Evolutionary conservation across 2,888 invertebrate species (phyloP), one percentile per base, ranked within the genome.

Genomic region (Encarsia formosa): DNA sequence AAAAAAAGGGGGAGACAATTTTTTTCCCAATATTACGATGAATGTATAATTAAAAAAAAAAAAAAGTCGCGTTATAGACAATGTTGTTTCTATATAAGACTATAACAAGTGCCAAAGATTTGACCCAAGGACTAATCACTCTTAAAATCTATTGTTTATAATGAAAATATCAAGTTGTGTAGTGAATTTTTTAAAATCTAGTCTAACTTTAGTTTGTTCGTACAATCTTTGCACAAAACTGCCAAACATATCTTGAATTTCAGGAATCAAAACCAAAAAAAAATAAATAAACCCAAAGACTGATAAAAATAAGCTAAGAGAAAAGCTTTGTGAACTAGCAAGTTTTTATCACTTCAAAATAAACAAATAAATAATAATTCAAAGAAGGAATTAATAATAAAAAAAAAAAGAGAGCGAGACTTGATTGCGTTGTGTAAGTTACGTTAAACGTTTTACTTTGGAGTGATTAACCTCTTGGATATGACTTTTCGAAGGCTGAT

Each of bases 81-180:
- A 53, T 53, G 56, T 56, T 56, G 53, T 56, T 56, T 56, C 50
- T 53, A 37, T 56, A 47, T 53, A 56, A 56, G 56, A 56, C 53
- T 56, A 56, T 56, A 13, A 52, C 52, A 56, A 56, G 56, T 56
- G 56, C 56, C 56, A 56, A 56, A 56, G 56, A 56, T 56, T 56
- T 53, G 53, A 56, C 24, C 56, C 56, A 56, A 56, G 56, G 48
- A 56, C 50, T 56, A 56, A 56, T 56, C 52, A 56, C 56, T 56
- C 56, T 56, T 40, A 48, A 52, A 49, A 55, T 54, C 46, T 49
- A 23, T n/a, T 50, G 47, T 47, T n/a, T n/a, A n/a, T n/a, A n/a
- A n/a, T n/a, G n/a, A n/a, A n/a, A n/a, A n/a, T n/a, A n/a, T n/a
- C n/a, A n/a, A n/a, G n/a, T n/a, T n/a, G n/a, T n/a, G n/a, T n/a